Evolutionary conservation across 2,888 invertebrate genomes (phyloP).

Genomic region (Orthosia cruda): DNA sequence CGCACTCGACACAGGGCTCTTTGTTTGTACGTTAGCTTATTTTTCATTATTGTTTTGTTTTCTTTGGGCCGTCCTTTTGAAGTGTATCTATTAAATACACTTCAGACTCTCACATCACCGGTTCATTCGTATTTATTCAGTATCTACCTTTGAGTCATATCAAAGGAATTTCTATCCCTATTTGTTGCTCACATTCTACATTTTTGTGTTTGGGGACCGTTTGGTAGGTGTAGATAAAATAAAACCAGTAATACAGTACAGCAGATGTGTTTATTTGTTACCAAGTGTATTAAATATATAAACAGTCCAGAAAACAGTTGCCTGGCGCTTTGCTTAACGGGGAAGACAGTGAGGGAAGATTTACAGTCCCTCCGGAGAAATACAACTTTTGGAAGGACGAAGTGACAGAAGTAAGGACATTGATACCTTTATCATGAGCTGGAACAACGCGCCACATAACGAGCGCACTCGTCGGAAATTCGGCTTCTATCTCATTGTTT

Average conservation of each 20-base stretch:
- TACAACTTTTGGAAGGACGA: conserved; percentile 34
- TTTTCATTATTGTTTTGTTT: conserved; percentile 8
- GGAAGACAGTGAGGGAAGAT: conserved; percentile 44
- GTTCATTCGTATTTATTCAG: background rate
- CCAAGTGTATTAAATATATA: conserved; percentile 76
- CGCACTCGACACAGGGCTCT: background rate
- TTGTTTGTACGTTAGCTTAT: background rate
- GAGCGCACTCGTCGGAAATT: conserved; percentile 66
- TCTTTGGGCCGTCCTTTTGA: background rate
- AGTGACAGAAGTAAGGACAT: conserved; percentile 12
- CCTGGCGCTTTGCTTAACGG: conserved; percentile 69
- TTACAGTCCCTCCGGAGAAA: conserved; percentile 26
- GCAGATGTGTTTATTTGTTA: conserved; percentile 79
- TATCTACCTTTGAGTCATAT: background rate
- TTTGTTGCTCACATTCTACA: background rate
- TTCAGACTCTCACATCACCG: background rate
- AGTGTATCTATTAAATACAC: background rate
- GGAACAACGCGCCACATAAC: conserved; percentile 68
- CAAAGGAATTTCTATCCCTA: background rate
- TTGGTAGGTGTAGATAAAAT: conserved; percentile 50
- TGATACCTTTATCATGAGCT: conserved; percentile 12
- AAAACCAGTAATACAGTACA: conserved; percentile 74
- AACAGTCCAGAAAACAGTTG: conserved; percentile 72
- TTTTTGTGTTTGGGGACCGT: background rate
- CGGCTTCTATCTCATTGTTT: conserved; percentile 51